These are phyloP conservation scores for Galendromus occidentalis DNA, from an alignment of 1,140 invertebrate genomes.

Conservation along the genomic window DNA sequence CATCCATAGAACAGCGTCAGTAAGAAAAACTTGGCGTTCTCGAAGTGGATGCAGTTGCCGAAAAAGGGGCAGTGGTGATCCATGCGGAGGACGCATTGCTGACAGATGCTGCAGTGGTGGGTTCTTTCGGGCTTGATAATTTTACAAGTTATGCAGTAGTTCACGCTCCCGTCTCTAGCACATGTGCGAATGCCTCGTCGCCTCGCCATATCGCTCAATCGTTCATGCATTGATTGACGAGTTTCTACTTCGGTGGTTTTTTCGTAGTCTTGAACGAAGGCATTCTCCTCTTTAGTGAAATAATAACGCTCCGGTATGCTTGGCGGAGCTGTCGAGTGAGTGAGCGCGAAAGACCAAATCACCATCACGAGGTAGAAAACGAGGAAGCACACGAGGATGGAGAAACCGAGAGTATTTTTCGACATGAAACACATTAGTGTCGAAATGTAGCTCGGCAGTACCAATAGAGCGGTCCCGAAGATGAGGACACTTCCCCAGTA, in stretches of 20 bases:
- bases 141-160: slow-evolving; percentile 34
- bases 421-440: too few species aligned
- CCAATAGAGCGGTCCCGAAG: too few species aligned
- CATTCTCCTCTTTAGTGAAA: neutral
- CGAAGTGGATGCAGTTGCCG: slow-evolving; percentile 55
- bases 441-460: too few species aligned
- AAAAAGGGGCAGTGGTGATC: slow-evolving; percentile 98
- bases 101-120: slow-evolving; percentile 89
- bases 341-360: neutral
- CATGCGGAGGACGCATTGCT: slow-evolving; percentile 83
- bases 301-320: neutral
- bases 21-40: slow-evolving; percentile 23
- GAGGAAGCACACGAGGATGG: too few species aligned
- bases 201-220: neutral
- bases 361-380: too few species aligned
- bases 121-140: slow-evolving; percentile 43
- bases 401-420: too few species aligned
- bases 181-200: neutral
- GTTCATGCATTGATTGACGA: neutral
- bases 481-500: too few species aligned
- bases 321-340: neutral
- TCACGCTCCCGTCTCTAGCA: slow-evolving; percentile 9
- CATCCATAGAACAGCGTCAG: slow-evolving; percentile 26
- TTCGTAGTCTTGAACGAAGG: neutral
- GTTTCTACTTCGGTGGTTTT: neutral